Evolutionary conservation across 2,888 invertebrate species (phyloP).

Genomic region (Synanthedon vespiformis): DNA sequence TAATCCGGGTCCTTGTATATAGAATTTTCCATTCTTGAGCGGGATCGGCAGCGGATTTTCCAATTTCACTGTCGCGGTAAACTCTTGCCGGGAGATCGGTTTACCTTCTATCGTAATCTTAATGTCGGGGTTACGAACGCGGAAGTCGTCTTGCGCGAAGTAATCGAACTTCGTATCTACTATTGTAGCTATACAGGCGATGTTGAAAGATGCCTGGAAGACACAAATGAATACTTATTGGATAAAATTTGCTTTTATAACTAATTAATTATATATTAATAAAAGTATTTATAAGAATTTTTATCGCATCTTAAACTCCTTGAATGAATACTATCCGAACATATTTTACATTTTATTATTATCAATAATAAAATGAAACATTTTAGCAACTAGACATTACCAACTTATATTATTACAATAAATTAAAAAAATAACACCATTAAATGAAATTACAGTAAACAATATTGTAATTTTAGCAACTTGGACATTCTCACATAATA

Average conservation of each 20-base stretch:
- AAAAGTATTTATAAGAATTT: too few relatives aligned
- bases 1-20: constrained; percentile 85
- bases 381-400: too few relatives aligned
- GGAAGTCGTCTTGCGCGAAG: constrained; percentile 90
- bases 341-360: too few relatives aligned
- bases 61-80: constrained; percentile 75
- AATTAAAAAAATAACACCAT: too few relatives aligned
- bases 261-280: too few relatives aligned
- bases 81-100: constrained; percentile 61
- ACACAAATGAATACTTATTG: not conserved
- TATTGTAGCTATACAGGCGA: constrained; percentile 83
- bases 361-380: too few relatives aligned
- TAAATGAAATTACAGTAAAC: too few relatives aligned
- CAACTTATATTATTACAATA: too few relatives aligned
- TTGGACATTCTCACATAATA: too few relatives aligned
- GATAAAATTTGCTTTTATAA: not conserved
- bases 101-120: constrained; percentile 75
- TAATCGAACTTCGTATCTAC: constrained; percentile 87
- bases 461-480: too few relatives aligned
- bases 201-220: constrained; percentile 79
- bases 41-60: constrained; percentile 86
- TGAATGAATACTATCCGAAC: too few relatives aligned
- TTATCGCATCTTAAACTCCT: too few relatives aligned
- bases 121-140: constrained; percentile 90
- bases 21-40: constrained; percentile 81